phyloP scores from a whole-genome alignment of 1,140 invertebrate species.

The Bombus sibiricus region DNA sequence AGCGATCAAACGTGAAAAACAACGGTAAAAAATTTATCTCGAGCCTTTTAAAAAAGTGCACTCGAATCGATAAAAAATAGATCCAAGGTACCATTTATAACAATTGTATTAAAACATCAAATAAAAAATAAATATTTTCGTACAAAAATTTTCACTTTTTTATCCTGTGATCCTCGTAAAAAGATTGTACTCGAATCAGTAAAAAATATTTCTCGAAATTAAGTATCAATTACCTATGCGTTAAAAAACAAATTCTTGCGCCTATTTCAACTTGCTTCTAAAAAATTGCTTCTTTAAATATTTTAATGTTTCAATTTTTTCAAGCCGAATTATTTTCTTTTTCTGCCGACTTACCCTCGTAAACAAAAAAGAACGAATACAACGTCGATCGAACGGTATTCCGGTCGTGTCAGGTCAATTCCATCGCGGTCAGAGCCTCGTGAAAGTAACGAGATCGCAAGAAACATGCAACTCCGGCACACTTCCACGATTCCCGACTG shows the following conservation, averaged over 20 bases:
- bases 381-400: constrained; percentile 1
- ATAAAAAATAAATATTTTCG: background rate
- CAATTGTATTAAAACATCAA: background rate
- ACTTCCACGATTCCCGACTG: background rate
- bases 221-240: background rate
- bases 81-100: background rate
- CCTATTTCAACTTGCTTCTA: background rate
- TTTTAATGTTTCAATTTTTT: background rate
- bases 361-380: background rate
- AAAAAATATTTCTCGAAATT: background rate
- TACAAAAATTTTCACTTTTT: no score
- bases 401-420: background rate
- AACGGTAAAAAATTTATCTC: background rate
- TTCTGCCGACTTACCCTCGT: background rate
- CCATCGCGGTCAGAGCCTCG: background rate
- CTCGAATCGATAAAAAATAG: background rate
- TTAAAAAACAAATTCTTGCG: background rate
- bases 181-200: background rate
- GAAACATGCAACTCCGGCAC: constrained; percentile 18
- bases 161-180: no score
- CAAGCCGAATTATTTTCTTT: background rate
- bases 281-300: background rate
- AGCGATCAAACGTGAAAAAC: background rate
- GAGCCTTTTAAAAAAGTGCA: background rate
- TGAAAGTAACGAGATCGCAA: constrained; percentile 5